phyloP scores from a whole-genome alignment of 1,140 invertebrate species.

The Apis laboriosa region DNA sequence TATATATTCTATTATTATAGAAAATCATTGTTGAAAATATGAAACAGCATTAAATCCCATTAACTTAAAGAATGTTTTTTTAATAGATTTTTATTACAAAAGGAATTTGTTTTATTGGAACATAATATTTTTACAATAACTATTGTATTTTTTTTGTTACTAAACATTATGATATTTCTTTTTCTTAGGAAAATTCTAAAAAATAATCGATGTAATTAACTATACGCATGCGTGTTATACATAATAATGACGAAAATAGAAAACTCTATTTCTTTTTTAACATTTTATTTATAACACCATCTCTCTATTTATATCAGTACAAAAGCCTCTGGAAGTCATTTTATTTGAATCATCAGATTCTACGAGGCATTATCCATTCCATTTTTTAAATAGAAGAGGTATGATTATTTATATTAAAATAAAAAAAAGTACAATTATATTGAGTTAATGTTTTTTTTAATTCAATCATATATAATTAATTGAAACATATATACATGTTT shows the following conservation, averaged over 20 bases:
- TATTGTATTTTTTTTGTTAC: background rate
- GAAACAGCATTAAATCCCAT: background rate
- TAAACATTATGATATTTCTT: background rate
- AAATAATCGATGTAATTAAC: background rate
- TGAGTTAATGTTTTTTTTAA: no score
- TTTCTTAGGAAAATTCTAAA: background rate
- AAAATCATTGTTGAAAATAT: background rate
- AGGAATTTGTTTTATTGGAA: background rate
- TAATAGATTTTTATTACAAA: background rate
- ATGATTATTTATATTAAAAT: no score
- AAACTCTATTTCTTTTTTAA: background rate
- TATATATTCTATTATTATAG: background rate
- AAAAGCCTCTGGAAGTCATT: background rate
- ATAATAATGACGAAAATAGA: constrained; percentile 3
- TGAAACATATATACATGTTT: background rate
- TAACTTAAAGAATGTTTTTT: background rate
- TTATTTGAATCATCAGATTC: background rate
- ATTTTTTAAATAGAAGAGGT: no score
- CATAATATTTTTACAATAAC: background rate
- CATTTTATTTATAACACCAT: no score
- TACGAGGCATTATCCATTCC: background rate
- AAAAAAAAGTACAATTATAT: no score
- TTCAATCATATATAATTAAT: no score
- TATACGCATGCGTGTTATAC: background rate
- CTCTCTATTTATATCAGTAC: constrained; percentile 5